phyloP scores from a whole-genome alignment of 2,797 vertebrate species.

The Adelosebastes latens region DNA sequence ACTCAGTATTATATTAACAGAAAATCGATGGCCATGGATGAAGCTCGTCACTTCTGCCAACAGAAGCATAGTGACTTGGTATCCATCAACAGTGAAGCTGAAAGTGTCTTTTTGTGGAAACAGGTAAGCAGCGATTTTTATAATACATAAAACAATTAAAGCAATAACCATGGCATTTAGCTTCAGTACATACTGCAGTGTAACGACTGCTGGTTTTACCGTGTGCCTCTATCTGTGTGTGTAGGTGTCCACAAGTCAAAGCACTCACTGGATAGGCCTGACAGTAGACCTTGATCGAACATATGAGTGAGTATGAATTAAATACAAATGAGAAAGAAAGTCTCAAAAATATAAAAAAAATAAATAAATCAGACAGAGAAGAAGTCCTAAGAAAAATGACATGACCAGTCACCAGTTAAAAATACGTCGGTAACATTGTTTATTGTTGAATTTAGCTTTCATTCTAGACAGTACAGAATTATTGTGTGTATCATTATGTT shows the following conservation, averaged over 20 bases:
- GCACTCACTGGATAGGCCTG: constrained; percentile 84
- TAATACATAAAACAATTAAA: neutral
- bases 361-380: neutral
- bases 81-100: constrained; percentile 83
- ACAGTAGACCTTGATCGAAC: constrained; percentile 85
- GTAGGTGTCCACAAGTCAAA: fast-evolving
- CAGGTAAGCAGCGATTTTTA: constrained; percentile 47
- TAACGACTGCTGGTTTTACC: neutral
- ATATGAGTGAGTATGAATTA: constrained; percentile 78
- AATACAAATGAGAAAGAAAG: neutral
- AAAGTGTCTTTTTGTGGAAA: constrained; percentile 81
- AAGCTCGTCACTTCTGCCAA: constrained; percentile 85
- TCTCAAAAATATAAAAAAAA: neutral
- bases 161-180: neutral
- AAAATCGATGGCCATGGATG: constrained; percentile 76
- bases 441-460: neutral
- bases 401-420: neutral
- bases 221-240: neutral
- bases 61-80: constrained; percentile 86
- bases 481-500: too few relatives aligned
- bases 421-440: neutral
- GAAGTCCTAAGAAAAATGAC: neutral
- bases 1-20: constrained; percentile 86
- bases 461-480: neutral
- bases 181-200: neutral